A percentile compares a stretch with the other conserved stretches of the same genome.
These are phyloP conservation scores for Mamestra brassicae DNA, from an alignment of 2,888 invertebrate species.

Conservation along the genomic window DNA sequence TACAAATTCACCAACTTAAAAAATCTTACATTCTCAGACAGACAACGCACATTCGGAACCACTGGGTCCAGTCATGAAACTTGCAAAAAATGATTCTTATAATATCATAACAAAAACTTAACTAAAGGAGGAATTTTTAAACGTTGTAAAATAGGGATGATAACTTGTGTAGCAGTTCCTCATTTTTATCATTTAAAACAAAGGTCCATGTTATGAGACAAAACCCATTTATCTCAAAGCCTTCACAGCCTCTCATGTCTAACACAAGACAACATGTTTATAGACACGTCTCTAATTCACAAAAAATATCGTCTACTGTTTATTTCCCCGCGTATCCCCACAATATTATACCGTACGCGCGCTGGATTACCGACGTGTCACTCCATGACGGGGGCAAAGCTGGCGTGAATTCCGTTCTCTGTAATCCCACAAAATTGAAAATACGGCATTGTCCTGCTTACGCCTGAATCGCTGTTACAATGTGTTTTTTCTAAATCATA, in stretches of 20 bases:
- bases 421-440: conserved; percentile 74
- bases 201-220: conserved; percentile 4
- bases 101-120: no score
- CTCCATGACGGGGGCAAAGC: conserved; percentile 69
- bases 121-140: no score
- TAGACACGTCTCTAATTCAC: conserved; percentile 53
- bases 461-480: conserved; percentile 51
- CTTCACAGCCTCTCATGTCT: conserved; percentile 10
- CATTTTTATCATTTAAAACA: not conserved
- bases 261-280: conserved; percentile 31
- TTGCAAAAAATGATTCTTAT: no score
- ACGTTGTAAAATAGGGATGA: not conserved
- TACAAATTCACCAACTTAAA: no score
- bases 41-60: no score
- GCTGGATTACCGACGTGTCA: conserved; percentile 69
- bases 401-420: conserved; percentile 66
- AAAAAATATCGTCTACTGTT: conserved; percentile 54
- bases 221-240: conserved; percentile 17
- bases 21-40: no score
- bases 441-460: conserved; percentile 71
- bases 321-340: conserved; percentile 54
- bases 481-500: conserved; percentile 60
- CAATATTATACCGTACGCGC: conserved; percentile 59
- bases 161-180: not conserved
- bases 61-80: no score